phyloP scores from a whole-genome alignment of 2,113 vertebrate species.

The Galemys pyrenaicus region DNA sequence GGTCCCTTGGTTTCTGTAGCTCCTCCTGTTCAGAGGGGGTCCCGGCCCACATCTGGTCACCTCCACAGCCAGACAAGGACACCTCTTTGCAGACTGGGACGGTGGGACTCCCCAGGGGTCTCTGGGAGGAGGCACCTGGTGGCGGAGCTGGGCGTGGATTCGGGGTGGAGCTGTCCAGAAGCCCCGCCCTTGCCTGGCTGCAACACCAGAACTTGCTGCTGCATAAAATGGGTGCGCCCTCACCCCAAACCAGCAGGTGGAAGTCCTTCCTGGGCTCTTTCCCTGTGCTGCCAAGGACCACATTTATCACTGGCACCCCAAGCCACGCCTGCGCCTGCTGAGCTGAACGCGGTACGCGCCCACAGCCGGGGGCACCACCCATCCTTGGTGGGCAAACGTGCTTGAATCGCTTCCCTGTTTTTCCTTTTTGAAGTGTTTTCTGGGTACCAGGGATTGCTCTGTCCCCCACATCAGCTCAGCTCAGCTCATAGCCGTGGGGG shows the following conservation, averaged over 20 bases:
- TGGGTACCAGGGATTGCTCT: not conserved
- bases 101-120: not conserved
- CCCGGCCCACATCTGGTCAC: not conserved
- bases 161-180: not conserved
- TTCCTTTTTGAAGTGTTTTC: not conserved
- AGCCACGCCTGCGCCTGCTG: not conserved
- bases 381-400: accelerated
- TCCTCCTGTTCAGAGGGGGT: not conserved
- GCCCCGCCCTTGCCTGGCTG: not conserved
- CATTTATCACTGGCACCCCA: not conserved
- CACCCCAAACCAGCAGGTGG: not conserved
- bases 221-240: not conserved
- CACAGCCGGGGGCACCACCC: no score
- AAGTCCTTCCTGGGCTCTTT: not conserved
- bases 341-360: accelerated
- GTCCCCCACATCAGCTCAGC: not conserved
- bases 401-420: not conserved
- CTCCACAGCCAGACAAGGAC: not conserved
- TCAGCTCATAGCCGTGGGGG: not conserved
- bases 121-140: not conserved
- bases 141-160: not conserved
- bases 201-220: not conserved
- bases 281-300: not conserved
- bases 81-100: not conserved
- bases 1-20: not conserved